These are phyloP conservation scores for Reinhardtius hippoglossoides DNA, from an alignment of 2,113 vertebrate species.

Conservation along the genomic window DNA sequence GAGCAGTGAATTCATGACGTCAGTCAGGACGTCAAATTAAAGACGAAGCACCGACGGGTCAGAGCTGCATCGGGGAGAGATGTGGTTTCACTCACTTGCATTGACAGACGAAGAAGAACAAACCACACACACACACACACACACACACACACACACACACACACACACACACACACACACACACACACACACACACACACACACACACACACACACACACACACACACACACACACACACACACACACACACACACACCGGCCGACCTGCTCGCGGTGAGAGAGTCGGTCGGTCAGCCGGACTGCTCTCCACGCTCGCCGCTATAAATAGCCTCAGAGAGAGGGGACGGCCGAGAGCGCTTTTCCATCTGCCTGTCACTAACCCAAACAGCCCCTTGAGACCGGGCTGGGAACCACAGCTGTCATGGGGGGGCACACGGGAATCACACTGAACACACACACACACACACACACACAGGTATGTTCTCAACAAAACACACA, in stretches of 20 bases:
- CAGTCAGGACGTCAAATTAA: neutral
- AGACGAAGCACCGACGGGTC: neutral
- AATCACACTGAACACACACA: slow-evolving; percentile 23
- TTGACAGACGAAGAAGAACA: neutral
- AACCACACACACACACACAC: too few species aligned
- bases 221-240: too few species aligned
- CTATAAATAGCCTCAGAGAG: slow-evolving; percentile 56
- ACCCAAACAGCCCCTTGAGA: slow-evolving; percentile 56
- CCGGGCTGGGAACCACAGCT: slow-evolving; percentile 13
- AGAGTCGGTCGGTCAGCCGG: too few species aligned
- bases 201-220: too few species aligned
- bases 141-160: too few species aligned
- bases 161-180: too few species aligned
- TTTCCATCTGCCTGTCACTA: slow-evolving; percentile 49
- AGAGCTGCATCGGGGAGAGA: neutral
- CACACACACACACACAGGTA: neutral
- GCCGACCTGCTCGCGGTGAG: neutral
- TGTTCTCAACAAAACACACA: neutral
- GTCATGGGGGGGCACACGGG: neutral
- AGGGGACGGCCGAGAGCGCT: slow-evolving; percentile 18
- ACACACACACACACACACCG: neutral
- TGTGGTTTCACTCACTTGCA: neutral
- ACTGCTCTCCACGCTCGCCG: neutral
- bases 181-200: too few species aligned
- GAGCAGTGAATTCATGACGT: neutral